Conservation (phyloP, 2,113 vertebrate species). For the Lamprologus sp. region DNA sequence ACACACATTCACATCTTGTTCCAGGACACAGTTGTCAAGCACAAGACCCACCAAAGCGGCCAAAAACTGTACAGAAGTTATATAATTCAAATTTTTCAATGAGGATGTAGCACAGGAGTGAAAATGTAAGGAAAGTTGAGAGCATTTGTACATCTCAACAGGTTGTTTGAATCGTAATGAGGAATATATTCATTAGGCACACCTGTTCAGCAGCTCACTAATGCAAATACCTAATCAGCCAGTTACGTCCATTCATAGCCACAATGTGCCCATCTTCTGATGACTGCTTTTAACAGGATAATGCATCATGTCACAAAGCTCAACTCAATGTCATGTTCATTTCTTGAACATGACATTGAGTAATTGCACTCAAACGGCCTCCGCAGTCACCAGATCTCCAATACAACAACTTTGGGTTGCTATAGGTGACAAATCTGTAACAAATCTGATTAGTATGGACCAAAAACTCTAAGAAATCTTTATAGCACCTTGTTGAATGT, state of each 20-base stretch:
- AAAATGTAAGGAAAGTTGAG: not conserved
- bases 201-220: not conserved
- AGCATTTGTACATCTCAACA: not conserved
- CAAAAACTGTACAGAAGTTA: not conserved
- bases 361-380: fast-evolving
- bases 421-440: not conserved
- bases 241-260: not conserved
- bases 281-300: not conserved
- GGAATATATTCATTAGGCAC: not conserved
- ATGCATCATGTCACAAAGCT: not conserved
- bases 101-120: not conserved
- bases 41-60: not conserved
- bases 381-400: not conserved
- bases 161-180: not conserved
- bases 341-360: not conserved
- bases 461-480: not conserved
- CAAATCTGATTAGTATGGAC: not conserved
- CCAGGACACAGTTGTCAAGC: not conserved
- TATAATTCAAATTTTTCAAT: fast-evolving
- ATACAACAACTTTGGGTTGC: not conserved
- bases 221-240: not conserved
- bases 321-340: too few relatives aligned
- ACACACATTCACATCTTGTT: not conserved
- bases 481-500: not conserved
- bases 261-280: not conserved